Base-by-base conservation (phyloP, 2,888 invertebrate species). In the Gymnoscelis rufifasciata region DNA sequence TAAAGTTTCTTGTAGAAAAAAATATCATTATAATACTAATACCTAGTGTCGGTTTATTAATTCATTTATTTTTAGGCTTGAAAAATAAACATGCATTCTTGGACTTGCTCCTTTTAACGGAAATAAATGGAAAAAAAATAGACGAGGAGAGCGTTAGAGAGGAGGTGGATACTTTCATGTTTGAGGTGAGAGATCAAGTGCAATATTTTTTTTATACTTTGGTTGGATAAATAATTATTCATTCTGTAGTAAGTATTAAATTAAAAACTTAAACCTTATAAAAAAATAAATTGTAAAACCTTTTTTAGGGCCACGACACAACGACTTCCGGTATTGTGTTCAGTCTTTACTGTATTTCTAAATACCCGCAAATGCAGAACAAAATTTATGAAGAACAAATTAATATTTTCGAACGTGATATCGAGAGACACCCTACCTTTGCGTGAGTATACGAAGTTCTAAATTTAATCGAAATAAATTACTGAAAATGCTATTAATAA, bases 111-210 rank as follows among this genome's bases (percentile, higher is more conserved):
- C 69, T 94, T 8, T 79, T 92, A 37, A 86, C 91, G 2, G 90
- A 89, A 58, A 83, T 90, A 8, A 90, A 91, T 55, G 92, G 91
- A 1, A 70, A 88, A 50, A 89, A 87, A 3, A 73, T 94, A 33
- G 88, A 88, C 6, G 89, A 91, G 52, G 68, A 90, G 23, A 90
- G 90, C 50, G 89, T 94, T 31, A 83, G 91, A 43, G 92, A 93
- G 66, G 92, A 93, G 78, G 92, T 93, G 0, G 92, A 93, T 56
- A 93, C 93, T 0, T 93, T 93, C 57, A 91, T 93, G 91, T 93
- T 93, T 71, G 93, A 91, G 71, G 92, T 92, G 67, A 74, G 67
- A 27, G 5, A 19, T 3, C 19, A 19, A n/a, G n/a, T n/a, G n/a
- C n/a, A n/a, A n/a, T n/a, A n/a, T n/a, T n/a, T n/a, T n/a, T n/a